Base-by-base conservation (phyloP, 2,797 vertebrate genomes). In the Pelochelys cantorii region DNA sequence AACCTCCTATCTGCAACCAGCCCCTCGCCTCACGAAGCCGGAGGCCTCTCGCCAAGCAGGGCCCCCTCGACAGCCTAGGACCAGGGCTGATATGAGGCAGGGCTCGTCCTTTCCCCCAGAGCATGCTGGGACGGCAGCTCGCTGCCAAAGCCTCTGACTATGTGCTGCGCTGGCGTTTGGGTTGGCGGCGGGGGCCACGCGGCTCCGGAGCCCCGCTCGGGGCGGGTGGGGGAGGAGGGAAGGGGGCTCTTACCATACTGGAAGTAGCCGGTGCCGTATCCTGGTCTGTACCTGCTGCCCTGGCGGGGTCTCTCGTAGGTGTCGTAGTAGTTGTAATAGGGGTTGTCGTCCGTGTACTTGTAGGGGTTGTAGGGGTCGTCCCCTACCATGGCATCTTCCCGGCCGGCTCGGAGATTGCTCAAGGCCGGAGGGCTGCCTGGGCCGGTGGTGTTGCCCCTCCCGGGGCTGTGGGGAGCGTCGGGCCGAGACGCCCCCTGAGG, bases 191-290 rank as follows among this genome's bases (percentile, higher is more conserved):
- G 79, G 86, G 42, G 42, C 42, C 42, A 42, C 42, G 42, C 42
- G 42, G 42, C 42, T 42, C 62, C n/a, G 65, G 71, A 57, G 59
- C 59, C 57, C 57, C 23, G 57, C 57, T 59, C 10, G 83, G 88
- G 75, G 93, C 91, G 85, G 92, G 88, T 42, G 2, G 17, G 83
- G 17, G 81, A 1, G 54, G 5, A 5, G 25, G 71, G 34, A 29
- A n/a, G 18, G 81, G 81, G 9, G 15, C 56, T 95, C 99, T 99
- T 98, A 99, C 99, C 99, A 77, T 99, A 97, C 97, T 99, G 99
- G 95, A 99, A 99, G 95, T 99, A 98, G 37, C 99, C 97, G 83
- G 99, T 99, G 95, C 99, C 99, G 2, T 99, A 99, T 57, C 99
- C 99, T 0, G 99, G 98, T 87, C 99, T 98, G 74, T 98, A 88